Evolutionary conservation across 2,888 invertebrate species (phyloP), one percentile per base, ranked within the genome.

Genomic region (Dromius quadrimaculatus): DNA sequence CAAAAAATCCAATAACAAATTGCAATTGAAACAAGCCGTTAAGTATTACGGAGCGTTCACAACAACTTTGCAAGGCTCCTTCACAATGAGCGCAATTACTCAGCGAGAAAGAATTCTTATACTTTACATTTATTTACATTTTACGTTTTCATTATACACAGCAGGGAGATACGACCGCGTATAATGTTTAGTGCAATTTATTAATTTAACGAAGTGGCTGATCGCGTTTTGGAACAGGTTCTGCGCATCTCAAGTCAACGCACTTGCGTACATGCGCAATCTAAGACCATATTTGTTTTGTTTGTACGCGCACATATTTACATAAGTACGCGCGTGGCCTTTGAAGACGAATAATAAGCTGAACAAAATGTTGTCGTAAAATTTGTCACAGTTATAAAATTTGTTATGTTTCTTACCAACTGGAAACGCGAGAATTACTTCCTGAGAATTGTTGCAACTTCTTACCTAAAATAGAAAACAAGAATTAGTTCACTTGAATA

Each of bases 121-220:
- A 50, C 47, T 65, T 65, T 65, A 65, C 65, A 65, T 47, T 65
- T 65, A 65, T 65, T 65, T 65, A 65, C 65, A 65, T 65, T 63
- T 59, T 34, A 59, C 59, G 59, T 59, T 62, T 65, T 65, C 65
- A 65, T 65, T 65, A 65, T 65, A 36, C 65, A 9, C 65, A 50
- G 65, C 65, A 65, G 65, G 65, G 50, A 65, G 65, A 62, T 70
- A 28, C 41, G 43, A 22, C 72, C 73, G 73, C 72, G 72, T 75
- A 76, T 73, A 75, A 75, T 75, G 77, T 75, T 65, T 74, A 74
- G 75, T 72, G 76, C 77, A 78, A 79, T 78, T 79, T 79, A 79
- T 79, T 79, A 79, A 79, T 79, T 79, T 78, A 79, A 79, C 79
- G 79, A 79, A 79, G 78, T 77, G 73, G 77, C 74, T 78, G 78